phyloP scores from a whole-genome alignment of 2,113 vertebrate species.

The Prietella phreatophila region DNA sequence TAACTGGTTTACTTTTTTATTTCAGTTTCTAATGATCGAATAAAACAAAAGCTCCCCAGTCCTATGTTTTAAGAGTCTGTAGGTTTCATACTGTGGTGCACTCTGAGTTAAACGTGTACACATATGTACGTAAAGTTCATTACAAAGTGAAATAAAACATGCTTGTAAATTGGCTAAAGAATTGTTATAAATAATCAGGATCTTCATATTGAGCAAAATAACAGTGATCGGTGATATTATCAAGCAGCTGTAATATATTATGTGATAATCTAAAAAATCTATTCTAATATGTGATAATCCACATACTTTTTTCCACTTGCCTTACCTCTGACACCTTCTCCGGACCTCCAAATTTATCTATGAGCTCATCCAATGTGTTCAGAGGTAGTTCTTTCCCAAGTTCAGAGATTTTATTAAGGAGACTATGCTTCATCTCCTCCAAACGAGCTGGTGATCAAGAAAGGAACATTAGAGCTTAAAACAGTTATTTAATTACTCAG shows the following conservation, averaged over 20 bases:
- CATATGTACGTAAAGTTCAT: no score
- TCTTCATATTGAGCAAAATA: background rate
- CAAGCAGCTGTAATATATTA: background rate
- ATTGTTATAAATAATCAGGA: no score
- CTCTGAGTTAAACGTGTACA: no score
- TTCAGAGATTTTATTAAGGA: conserved; percentile 83
- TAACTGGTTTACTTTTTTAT: background rate
- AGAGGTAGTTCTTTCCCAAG: conserved; percentile 94
- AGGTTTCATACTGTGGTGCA: background rate
- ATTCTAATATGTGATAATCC: background rate
- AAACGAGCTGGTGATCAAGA: conserved; percentile 69
- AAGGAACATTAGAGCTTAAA: background rate
- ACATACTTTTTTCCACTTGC: background rate
- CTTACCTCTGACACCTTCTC: conserved; percentile 90
- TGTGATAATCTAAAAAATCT: background rate
- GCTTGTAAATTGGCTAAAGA: no score
- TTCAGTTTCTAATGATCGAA: background rate
- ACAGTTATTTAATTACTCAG: background rate
- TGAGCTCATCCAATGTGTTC: conserved; percentile 94
- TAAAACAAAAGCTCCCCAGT: background rate
- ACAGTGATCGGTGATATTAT: background rate
- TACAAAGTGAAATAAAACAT: no score
- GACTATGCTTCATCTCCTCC: conserved; percentile 85
- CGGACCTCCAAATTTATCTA: conserved; percentile 90
- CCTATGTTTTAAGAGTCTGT: background rate